Evolutionary conservation across 2,797 vertebrate species (phyloP).

Genomic region (Odontamblyopus lacepedii): DNA sequence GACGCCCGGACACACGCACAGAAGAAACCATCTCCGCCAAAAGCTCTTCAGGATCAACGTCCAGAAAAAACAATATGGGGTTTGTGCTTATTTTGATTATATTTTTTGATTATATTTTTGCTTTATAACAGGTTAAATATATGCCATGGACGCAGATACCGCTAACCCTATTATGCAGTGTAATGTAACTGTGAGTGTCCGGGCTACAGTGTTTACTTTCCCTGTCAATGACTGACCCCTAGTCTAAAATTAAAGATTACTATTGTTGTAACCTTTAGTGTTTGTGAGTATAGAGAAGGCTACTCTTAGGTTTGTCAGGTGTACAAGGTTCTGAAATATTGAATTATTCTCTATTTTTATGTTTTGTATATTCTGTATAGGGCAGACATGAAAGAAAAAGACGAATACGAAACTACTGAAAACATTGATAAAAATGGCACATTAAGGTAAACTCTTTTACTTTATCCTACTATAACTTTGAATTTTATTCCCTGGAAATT

Average conservation of each 20-base stretch:
- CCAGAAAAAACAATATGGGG: not conserved
- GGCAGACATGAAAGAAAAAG: slow-evolving; percentile 42
- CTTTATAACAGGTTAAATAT: not conserved
- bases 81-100: not conserved
- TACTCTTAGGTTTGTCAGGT: not conserved
- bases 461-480: not conserved
- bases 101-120: not conserved
- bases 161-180: not conserved
- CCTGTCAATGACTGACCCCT: not conserved
- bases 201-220: not conserved
- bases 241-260: not conserved
- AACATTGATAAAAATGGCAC: slow-evolving; percentile 49
- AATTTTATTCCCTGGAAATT: not conserved
- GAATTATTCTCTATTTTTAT: too few species aligned
- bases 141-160: not conserved
- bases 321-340: not conserved
- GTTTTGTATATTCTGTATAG: slow-evolving; percentile 17
- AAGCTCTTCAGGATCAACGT: not conserved
- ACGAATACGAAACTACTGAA: slow-evolving; percentile 7
- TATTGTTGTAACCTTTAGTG: not conserved
- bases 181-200: not conserved
- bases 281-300: not conserved
- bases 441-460: slow-evolving; percentile 41
- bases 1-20: not conserved
- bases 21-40: not conserved